A percentile compares a stretch with the other conserved stretches of the same genome.
Conservation (phyloP, 1,140 invertebrate genomes). For the Camponotus floridanus region DNA sequence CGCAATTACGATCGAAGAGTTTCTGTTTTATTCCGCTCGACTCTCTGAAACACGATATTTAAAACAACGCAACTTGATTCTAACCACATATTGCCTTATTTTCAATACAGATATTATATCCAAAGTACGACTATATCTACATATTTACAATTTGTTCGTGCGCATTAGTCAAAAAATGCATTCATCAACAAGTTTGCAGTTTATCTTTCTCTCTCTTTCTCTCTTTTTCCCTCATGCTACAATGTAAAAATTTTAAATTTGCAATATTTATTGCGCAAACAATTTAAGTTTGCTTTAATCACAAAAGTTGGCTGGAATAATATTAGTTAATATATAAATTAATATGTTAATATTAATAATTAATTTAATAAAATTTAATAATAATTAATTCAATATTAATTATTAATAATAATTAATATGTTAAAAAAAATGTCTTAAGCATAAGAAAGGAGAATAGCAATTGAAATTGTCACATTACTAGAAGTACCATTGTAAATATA, state of each 20-base stretch:
- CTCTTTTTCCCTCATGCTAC: too few relatives aligned
- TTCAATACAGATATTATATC: neutral
- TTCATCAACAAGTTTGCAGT: neutral
- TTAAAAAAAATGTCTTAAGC: neutral
- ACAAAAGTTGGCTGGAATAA: neutral
- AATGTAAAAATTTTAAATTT: neutral
- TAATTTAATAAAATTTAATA: too few relatives aligned
- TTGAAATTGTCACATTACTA: too few relatives aligned
- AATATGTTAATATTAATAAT: too few relatives aligned
- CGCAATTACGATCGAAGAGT: slow-evolving; percentile 2
- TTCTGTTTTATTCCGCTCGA: slow-evolving; percentile 2
- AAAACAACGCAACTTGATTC: slow-evolving; percentile 11
- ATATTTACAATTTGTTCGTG: neutral
- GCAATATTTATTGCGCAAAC: neutral
- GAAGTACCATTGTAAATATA: too few relatives aligned
- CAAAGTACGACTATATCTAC: neutral
- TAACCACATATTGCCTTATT: neutral
- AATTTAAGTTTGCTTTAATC: neutral
- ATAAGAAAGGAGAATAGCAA: too few relatives aligned
- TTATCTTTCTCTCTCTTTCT: neutral
- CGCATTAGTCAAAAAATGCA: neutral
- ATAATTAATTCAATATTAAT: too few relatives aligned
- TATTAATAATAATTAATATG: too few relatives aligned
- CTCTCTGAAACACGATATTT: slow-evolving; percentile 17
- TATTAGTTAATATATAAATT: too few relatives aligned